These are phyloP conservation scores for Ornithoptera priamus DNA, from an alignment of 2,888 invertebrate species.

Conservation along the genomic window DNA sequence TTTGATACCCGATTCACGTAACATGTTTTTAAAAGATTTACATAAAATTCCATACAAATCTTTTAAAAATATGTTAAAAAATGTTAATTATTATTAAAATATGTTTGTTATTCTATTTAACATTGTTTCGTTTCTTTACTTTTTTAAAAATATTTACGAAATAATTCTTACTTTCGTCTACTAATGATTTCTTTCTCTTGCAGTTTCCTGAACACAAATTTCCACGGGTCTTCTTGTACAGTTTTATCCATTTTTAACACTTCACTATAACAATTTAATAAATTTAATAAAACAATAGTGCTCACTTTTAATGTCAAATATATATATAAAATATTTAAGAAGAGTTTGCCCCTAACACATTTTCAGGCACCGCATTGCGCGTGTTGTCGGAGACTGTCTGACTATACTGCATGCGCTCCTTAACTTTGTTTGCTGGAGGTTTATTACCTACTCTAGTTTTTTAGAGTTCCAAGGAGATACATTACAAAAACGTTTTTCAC, in stretches of 20 bases:
- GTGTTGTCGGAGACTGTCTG: conserved; percentile 48
- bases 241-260: conserved; percentile 50
- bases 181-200: conserved; percentile 66
- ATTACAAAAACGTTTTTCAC: conserved; percentile 48
- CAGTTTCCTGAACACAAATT: conserved; percentile 62
- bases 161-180: conserved; percentile 57
- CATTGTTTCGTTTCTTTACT: not conserved
- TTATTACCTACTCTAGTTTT: conserved; percentile 62
- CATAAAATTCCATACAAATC: no score
- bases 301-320: not conserved
- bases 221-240: conserved; percentile 61
- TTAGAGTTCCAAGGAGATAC: conserved; percentile 57
- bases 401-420: conserved; percentile 42
- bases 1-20: no score
- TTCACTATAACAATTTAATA: not conserved
- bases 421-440: conserved; percentile 63
- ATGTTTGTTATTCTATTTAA: not conserved
- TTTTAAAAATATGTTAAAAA: not conserved
- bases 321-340: no score
- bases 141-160: not conserved
- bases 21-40: no score
- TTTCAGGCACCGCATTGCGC: conserved; percentile 59
- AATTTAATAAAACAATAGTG: not conserved
- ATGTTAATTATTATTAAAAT: not conserved
- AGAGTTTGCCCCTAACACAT: conserved; percentile 5